Evolutionary conservation across 2,888 invertebrate species (phyloP), one percentile per base, ranked within the genome.

Genomic region (Mesochorus sp.): DNA sequence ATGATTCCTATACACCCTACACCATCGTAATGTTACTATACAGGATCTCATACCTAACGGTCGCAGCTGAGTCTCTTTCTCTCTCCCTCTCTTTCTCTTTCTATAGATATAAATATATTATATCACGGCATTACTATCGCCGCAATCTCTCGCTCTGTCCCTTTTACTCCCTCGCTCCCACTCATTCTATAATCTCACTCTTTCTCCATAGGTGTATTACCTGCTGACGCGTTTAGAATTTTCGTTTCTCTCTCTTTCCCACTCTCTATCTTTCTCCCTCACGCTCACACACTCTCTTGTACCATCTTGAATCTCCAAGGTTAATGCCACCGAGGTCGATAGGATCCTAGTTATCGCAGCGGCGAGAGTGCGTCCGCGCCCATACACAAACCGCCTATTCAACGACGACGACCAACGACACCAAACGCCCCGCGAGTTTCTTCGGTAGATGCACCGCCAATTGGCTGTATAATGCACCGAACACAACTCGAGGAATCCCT

Each of bases 41-140:
- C 67, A 78, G 75, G 75, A 76, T 81, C 79, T 82, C 85, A 84
- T 86, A 84, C 85, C 86, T 86, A 87, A 87, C 86, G 86, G 86
- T 86, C 81, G 81, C 83, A 80, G 80, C 44, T 34, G 24, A 62
- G 68, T 42, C 51, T 62, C 26, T 55, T 37, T 66, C 31, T 64
- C 49, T 17, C 8, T 67, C 51, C 44, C 42, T 28, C 51, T 34
- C 49, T 28, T 12, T 51, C 42, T 28, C 42, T 44, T 3, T 47
- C 12, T 44, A 6, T 59, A 47, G 2, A 47, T 19, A 49, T 8
- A 19, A 17, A 37, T 19, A 31, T n/a, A 59, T 5, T 8, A 42
- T 31, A 67, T 55, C 70, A 57, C 34, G 44, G 14, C 47, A 53
- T 44, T 49, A 61, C 72, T 17, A 72, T 72, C 71, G 39, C 21